These are phyloP conservation scores for Lophura nycthemera DNA, from an alignment of 2,113 vertebrate genomes.

Conservation along the genomic window DNA sequence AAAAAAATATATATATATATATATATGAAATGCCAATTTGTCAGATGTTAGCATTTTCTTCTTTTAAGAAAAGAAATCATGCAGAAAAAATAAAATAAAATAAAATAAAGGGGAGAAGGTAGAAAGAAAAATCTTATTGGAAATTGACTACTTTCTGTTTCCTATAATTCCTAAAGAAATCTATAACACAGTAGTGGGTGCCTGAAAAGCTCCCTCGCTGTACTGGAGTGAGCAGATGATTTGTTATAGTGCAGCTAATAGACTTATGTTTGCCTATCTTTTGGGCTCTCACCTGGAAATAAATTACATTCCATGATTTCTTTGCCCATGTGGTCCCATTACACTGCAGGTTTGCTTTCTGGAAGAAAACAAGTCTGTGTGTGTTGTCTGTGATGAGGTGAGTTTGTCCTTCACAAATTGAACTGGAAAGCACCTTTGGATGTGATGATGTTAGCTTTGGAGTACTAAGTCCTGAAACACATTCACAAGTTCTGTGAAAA, in stretches of 20 bases:
- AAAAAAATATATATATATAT: background rate
- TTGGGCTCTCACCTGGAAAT: background rate
- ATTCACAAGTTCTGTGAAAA: background rate
- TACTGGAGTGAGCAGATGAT: background rate
- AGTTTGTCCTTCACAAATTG: background rate
- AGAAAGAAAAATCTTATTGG: background rate
- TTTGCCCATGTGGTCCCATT: background rate
- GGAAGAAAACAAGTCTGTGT: background rate
- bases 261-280: background rate
- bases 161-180: background rate
- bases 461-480: background rate
- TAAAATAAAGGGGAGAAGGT: accelerated
- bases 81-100: background rate
- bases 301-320: background rate
- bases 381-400: accelerated
- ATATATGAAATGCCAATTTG: background rate
- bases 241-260: background rate
- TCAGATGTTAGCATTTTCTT: background rate
- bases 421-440: background rate
- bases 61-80: background rate
- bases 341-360: background rate
- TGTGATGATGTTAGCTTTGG: background rate
- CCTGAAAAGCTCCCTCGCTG: background rate
- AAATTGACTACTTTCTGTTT: background rate
- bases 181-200: background rate